Evolutionary conservation across 2,113 vertebrate species (phyloP).

Genomic region (Anarhynchus alexandrinus): DNA sequence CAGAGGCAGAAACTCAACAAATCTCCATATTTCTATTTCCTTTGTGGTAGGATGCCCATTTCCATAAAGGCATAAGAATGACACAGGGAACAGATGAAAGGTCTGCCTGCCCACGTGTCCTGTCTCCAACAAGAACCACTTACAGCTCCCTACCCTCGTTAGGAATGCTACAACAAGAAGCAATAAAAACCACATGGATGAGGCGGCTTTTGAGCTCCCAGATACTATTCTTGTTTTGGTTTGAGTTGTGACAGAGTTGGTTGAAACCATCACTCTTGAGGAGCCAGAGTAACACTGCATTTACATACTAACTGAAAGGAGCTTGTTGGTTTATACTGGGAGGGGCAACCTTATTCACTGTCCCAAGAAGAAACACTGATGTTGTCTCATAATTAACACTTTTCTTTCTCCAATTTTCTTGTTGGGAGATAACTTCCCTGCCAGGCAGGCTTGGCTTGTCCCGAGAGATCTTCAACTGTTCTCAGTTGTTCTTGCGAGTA

Average conservation of each 20-base stretch:
- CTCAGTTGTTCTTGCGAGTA: neutral
- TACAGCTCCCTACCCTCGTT: neutral
- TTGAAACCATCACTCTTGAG: neutral
- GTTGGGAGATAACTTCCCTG: neutral
- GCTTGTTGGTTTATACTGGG: neutral
- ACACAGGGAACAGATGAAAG: neutral
- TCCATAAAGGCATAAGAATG: neutral
- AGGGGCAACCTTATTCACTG: neutral
- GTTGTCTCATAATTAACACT: neutral
- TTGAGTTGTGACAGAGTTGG: neutral
- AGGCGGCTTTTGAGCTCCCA: neutral
- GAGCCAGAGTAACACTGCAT: neutral
- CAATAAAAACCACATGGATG: neutral
- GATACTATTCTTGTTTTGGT: neutral
- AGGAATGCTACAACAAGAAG: neutral
- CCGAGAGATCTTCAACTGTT: neutral
- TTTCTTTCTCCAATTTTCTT: neutral
- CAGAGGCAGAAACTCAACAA: neutral
- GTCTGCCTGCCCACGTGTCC: neutral
- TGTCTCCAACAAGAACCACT: neutral
- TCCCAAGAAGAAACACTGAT: neutral
- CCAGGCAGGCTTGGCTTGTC: neutral
- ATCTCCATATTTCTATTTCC: neutral
- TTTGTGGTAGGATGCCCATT: neutral
- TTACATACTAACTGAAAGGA: neutral